Evolutionary conservation across 1,140 invertebrate species (phyloP), one percentile per base, ranked within the genome.

Genomic region (Eubasilissa regina): DNA sequence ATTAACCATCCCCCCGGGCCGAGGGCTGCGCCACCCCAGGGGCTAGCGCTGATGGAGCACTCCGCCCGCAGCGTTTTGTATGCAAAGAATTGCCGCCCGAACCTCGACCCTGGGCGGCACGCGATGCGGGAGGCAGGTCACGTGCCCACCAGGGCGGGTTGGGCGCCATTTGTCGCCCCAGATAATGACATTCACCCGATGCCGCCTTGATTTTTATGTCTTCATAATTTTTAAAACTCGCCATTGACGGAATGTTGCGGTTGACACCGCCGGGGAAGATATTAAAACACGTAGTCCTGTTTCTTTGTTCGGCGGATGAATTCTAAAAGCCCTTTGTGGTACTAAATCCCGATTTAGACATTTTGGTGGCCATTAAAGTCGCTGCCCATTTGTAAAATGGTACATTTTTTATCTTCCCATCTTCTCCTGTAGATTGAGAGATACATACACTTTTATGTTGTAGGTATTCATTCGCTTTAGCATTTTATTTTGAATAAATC

Each of bases 171-270:
- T 53, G 11, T 47, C 10, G 35, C 76, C 73, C 21, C 17, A n/a
- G 70, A 77, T 78, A 81, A 81, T 81, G 80, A 79, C 77, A 79
- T 73, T 51, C 75, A 73, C 66, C 74, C 68, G 43, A 35, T 66
- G 19, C 70, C 53, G 74, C 66, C 77, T 64, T 81, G 80, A 81
- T 81, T 77, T 81, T 79, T 79, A 81, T 72, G 80, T 76, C 77
- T 79, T 79, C 80, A 78, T 81, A 81, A 75, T 81, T 81, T 81
- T 77, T 72, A 64, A 78, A 75, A 43, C 64, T 15, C 66, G 1
- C 70, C 15, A 74, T 70, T 76, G 79, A 77, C 56, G 78, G 58
- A 44, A 64, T 47, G 4, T 9, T 7, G 66, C 45, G 19, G 66
- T 12, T 1, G 11, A 15, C 9, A 44, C 62, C 43, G n/a, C 35